Conservation (phyloP, 2,888 invertebrate genomes). For the Balanococcus diminutus region DNA sequence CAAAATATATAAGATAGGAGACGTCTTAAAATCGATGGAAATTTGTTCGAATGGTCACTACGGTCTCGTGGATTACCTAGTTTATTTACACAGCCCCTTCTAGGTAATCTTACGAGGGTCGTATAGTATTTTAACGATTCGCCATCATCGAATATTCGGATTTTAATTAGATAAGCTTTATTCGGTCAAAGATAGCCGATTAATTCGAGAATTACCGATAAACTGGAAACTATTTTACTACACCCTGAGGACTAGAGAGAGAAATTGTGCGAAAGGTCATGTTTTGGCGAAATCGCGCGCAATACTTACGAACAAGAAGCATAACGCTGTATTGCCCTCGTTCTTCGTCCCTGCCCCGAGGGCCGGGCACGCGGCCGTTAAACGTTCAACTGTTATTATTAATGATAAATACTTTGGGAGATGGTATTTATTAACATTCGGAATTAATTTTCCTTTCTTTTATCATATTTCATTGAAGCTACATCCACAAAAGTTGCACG, state of each 20-base stretch:
- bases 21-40: not conserved
- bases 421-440: constrained; percentile 29
- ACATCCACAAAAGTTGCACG: constrained; percentile 8
- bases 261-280: constrained; percentile 3
- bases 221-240: constrained; percentile 35
- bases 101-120: not conserved
- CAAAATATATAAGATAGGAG: not conserved
- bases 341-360: too few relatives aligned
- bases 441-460: constrained; percentile 40
- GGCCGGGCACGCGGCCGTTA: too few relatives aligned
- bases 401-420: constrained; percentile 32
- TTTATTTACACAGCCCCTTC: not conserved
- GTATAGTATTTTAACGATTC: constrained; percentile 11
- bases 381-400: constrained; percentile 31
- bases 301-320: constrained; percentile 10
- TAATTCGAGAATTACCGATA: constrained; percentile 25
- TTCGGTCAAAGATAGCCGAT: constrained; percentile 14
- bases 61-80: not conserved
- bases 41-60: constrained; percentile 11
- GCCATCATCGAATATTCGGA: constrained; percentile 36
- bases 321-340: not conserved
- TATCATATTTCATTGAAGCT: constrained; percentile 25
- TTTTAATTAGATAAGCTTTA: constrained; percentile 38
- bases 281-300: constrained; percentile 38
- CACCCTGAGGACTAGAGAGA: constrained; percentile 3